phyloP scores from a whole-genome alignment of 1,140 invertebrate species.

The Drosophila hydei region DNA sequence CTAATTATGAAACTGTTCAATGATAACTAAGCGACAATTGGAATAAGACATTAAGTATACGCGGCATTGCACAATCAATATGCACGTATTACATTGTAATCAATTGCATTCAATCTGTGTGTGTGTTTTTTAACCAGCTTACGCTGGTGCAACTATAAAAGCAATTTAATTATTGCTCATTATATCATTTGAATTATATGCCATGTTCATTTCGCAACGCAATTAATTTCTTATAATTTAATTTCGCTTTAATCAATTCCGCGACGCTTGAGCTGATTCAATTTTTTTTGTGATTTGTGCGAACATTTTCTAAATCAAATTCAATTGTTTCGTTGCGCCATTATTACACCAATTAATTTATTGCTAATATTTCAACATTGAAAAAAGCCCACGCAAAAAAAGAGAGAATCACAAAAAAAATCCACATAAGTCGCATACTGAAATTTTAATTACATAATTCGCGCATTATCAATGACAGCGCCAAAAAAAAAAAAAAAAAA shows the following conservation, averaged over 20 bases:
- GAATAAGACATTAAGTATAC: conserved; percentile 32
- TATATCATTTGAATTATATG: conserved; percentile 22
- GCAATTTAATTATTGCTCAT: conserved; percentile 27
- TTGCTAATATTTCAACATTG: conserved; percentile 51
- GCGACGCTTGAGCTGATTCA: conserved; percentile 30
- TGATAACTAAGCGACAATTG: conserved; percentile 12
- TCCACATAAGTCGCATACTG: conserved; percentile 28
- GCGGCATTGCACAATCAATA: conserved; percentile 18
- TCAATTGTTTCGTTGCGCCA: conserved; percentile 63
- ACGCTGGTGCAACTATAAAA: neutral
- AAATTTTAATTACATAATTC: conserved; percentile 77
- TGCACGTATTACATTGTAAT: conserved; percentile 8
- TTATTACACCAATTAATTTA: conserved; percentile 71
- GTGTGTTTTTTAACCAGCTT: neutral
- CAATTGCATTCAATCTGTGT: conserved; percentile 7
- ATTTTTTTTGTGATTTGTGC: conserved; percentile 38
- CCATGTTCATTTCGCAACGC: conserved; percentile 5
- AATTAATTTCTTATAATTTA: conserved; percentile 40
- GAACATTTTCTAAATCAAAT: conserved; percentile 75
- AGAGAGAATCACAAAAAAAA: conserved; percentile 9
- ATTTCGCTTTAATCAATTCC: conserved; percentile 23
- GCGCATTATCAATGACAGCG: conserved; percentile 77
- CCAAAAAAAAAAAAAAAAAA: neutral
- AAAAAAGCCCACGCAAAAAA: conserved; percentile 10
- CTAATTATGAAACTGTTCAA: conserved; percentile 37